phyloP scores from a whole-genome alignment of 2,113 vertebrate genomes.

The Edolisoma coerulescens region DNA sequence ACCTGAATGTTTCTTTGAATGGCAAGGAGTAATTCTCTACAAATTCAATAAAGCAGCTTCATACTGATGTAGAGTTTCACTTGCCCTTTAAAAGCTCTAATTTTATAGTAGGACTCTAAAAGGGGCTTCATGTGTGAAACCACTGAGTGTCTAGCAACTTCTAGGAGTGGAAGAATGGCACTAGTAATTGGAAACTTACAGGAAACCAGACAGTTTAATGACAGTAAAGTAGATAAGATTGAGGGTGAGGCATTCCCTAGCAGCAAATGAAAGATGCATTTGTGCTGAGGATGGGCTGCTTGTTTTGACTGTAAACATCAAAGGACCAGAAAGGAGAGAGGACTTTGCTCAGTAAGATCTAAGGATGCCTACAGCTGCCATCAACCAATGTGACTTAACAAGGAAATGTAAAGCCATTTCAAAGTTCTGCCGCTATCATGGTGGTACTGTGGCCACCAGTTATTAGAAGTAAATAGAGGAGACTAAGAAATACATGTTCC shows the following conservation, averaged over 20 bases:
- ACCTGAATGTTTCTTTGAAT: background rate
- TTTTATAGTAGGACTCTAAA: background rate
- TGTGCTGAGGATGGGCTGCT: background rate
- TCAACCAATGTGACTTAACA: background rate
- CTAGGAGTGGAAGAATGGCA: background rate
- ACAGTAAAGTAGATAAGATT: background rate
- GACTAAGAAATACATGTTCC: background rate
- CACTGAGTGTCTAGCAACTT: background rate
- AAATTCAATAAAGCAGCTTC: background rate
- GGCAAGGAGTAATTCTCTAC: background rate
- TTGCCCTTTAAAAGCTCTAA: background rate
- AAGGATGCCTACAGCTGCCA: background rate
- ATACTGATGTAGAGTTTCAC: background rate
- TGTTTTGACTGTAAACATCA: background rate
- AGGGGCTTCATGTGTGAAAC: background rate
- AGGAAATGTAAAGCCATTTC: constrained; percentile 21
- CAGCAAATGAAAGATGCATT: background rate
- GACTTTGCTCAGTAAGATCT: background rate
- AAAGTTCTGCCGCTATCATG: constrained; percentile 53
- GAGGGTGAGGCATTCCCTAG: background rate
- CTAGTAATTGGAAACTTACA: background rate
- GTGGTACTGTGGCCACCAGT: background rate
- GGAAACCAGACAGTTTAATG: background rate
- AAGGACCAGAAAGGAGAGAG: background rate
- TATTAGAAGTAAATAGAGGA: background rate